Evolutionary conservation across 1,140 invertebrate species (phyloP), one percentile per base, ranked within the genome.

Genomic region (Brachionus calyciflorus): DNA sequence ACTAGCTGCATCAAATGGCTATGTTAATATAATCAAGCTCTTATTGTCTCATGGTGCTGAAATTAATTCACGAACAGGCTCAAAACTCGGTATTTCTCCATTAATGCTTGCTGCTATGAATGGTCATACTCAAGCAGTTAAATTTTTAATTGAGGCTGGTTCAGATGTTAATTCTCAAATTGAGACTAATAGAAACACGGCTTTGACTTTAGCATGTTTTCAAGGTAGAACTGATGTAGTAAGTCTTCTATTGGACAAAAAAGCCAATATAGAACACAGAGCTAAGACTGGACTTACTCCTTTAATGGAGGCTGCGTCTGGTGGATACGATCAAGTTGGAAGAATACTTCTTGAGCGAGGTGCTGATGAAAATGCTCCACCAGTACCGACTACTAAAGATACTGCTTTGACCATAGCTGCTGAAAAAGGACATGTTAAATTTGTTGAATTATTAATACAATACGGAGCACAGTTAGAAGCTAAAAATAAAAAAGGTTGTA

Each of bases 21-120:
- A 98, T 86, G 94, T 98, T 49, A 97, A 98, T 83, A 98, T 99
- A 80, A 98, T 99, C 79, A 93, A 96, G 81, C 87, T 99, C 49
- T 92, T 98, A 49, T 86, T 99, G 14, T 90, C 89, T 81, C 93
- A 91, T 83, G 93, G 92, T 33, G 96, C 96, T 49, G 97, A 99
- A 86, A 99, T 99, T 77, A 99, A 99, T 87, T 98, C 96, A 4
- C 79, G 85, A 73, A 84, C 81, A 4, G 81, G 81, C 51, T 81
- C 41, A 57, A 98, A 98, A 85, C 86, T 98, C 44, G 96, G 96
- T 55, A 99, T 99, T 80, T 98, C 96, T 0, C 97, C 97, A 2
- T 87, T 99, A 21, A 99, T 99, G 97, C 85, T 99, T 79, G 96
- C 97, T 21, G 94, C 97, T 6, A 99, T 99, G 96, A 99, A 99